Base-by-base conservation (phyloP, 2,797 vertebrate species). In the Rallus crepitans region DNA sequence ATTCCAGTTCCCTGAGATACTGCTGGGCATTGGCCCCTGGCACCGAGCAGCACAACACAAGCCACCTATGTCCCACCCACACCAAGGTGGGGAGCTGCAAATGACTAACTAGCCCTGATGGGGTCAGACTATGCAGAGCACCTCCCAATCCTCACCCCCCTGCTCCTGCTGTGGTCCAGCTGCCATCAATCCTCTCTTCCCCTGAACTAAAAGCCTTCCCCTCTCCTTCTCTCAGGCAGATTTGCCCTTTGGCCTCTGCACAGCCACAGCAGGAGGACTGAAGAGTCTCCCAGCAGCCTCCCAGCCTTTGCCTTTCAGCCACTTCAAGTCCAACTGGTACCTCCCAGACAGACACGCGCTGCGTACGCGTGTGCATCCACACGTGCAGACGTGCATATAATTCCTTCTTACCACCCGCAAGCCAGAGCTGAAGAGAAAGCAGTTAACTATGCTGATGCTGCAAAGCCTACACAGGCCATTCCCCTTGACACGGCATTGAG, bases 1-100 rank as follows among this genome's bases (percentile, higher is more conserved):
- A 95, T 94, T 85, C 84, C 89, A 75, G 61, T 12, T 57, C 79
- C 64, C 66, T 48, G 65, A 93, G 82, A 65, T 64, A 68, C 27
- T 55, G 90, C 53, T 61, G 50, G 72, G 79, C 72, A 71, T 48
- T 3, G 0, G 85, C 33, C 14, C 14, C 31, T 6, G 0, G 55
- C 35, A 82, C 31, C 5, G 8, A 86, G 40, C 23, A 8, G 57
- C 73, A 68, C 40, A 92, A 31, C 1, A 0, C 17, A 56, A 82
- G 45, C 66, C 27, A 25, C 50, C 76, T 31, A 12, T 4, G 23
- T 30, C 35, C 50, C 88, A 35, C 82, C 85, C 7, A 1, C 4
- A 61, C 16, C 63, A 27, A 69, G 68, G 19, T 3, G 3, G 12
- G 47, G 33, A 82, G 68, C 75, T 73, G 69, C 37, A 31, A 59